Conservation (phyloP, 2,113 vertebrate species). For the Chaetorhynchus papuensis region DNA sequence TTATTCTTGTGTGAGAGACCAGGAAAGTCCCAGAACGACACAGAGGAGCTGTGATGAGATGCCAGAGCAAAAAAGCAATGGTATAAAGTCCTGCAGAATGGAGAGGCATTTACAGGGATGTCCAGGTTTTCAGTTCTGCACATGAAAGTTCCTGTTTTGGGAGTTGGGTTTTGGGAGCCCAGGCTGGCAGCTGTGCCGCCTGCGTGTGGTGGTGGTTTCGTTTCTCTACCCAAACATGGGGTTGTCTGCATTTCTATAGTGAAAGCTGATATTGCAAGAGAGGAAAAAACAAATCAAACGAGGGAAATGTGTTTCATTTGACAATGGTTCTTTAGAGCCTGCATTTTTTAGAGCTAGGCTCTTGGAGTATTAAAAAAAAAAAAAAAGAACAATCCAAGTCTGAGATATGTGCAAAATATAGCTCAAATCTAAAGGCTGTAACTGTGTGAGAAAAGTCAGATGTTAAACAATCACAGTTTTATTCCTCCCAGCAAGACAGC, state of each 20-base stretch:
- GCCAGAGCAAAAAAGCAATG: not conserved
- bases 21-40: conserved; percentile 2
- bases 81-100: not conserved
- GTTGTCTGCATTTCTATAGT: conserved; percentile 23
- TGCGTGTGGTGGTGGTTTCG: not conserved
- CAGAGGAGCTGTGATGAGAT: not conserved
- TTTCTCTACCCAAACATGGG: not conserved
- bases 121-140: not conserved
- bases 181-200: not conserved
- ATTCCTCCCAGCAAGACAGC: conserved; percentile 59
- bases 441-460: conserved; percentile 65
- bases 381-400: not conserved
- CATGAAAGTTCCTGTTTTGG: not conserved
- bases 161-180: not conserved
- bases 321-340: conserved; percentile 49
- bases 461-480: conserved; percentile 64
- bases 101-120: not conserved
- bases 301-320: conserved; percentile 47
- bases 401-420: conserved; percentile 53
- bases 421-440: conserved; percentile 48
- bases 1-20: conserved; percentile 38
- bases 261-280: conserved; percentile 41
- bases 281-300: conserved; percentile 39
- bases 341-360: conserved; percentile 28
- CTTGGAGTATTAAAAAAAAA: not conserved